Conservation (phyloP, 2,113 vertebrate genomes). For the Phalacrocorax pelagicus region DNA sequence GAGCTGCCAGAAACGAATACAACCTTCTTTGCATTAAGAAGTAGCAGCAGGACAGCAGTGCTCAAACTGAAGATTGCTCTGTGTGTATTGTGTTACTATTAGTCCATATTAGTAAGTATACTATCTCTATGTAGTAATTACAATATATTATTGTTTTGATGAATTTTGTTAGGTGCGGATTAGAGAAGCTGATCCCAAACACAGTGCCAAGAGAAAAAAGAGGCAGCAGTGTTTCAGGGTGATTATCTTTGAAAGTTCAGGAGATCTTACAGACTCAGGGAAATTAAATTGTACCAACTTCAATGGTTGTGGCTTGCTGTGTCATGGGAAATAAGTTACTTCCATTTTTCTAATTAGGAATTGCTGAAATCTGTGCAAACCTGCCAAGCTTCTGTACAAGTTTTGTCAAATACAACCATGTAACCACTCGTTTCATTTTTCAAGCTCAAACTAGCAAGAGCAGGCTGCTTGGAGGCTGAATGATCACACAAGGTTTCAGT, state of each 20-base stretch:
- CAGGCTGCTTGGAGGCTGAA: constrained; percentile 20
- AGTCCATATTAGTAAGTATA: neutral
- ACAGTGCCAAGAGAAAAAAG: neutral
- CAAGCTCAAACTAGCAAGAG: constrained; percentile 19
- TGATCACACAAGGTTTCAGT: constrained; percentile 45
- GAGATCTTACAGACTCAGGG: neutral
- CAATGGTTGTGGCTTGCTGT: neutral
- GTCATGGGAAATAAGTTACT: neutral
- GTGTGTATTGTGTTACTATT: neutral
- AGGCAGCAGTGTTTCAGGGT: neutral
- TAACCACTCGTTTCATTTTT: constrained; percentile 11
- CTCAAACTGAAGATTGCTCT: neutral
- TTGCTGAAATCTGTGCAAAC: constrained; percentile 2
- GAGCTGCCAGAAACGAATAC: neutral
- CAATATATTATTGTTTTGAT: neutral
- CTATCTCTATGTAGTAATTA: neutral
- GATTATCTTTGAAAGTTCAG: neutral
- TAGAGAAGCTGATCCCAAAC: neutral
- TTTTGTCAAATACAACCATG: neutral
- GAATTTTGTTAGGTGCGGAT: neutral
- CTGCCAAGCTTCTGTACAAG: neutral
- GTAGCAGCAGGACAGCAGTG: neutral
- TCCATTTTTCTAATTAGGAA: constrained; percentile 1
- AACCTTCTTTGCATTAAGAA: neutral
- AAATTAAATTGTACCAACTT: neutral